Conservation (phyloP, 2,113 vertebrate genomes). For the Tympanuchus pallidicinctus region DNA sequence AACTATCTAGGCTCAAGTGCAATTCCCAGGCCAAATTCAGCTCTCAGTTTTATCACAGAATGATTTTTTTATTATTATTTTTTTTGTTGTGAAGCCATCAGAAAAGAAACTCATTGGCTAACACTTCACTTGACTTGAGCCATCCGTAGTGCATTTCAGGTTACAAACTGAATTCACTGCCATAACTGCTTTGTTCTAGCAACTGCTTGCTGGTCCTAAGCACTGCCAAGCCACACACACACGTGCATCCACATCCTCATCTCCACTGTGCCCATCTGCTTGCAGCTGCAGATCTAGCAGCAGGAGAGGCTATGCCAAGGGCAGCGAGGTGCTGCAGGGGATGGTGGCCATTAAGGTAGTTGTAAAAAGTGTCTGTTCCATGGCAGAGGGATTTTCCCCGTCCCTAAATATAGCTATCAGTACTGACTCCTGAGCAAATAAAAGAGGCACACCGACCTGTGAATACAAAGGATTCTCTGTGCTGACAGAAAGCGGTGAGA, state of each 20-base stretch:
- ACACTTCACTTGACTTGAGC: background rate
- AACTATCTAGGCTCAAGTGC: background rate
- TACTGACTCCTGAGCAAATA: background rate
- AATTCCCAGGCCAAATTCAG: background rate
- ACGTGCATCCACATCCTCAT: fast-evolving
- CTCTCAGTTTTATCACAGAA: background rate
- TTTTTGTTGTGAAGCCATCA: background rate
- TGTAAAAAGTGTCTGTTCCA: background rate
- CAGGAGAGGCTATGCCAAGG: background rate
- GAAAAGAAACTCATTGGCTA: background rate
- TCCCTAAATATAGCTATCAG: background rate
- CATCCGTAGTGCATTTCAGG: background rate
- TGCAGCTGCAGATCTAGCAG: background rate
- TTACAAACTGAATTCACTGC: background rate
- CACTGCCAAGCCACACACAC: background rate
- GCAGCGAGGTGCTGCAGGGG: background rate
- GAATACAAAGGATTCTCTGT: background rate
- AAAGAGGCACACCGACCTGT: background rate
- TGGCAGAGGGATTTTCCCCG: background rate
- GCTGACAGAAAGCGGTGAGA: background rate
- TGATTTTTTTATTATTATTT: too few species aligned
- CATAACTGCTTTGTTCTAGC: background rate
- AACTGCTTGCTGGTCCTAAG: background rate
- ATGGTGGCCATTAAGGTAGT: background rate
- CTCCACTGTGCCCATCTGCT: background rate